These are phyloP conservation scores for Crossaster papposus DNA, from an alignment of 53 echinoderm and acorn worm species.

Conservation along the genomic window DNA sequence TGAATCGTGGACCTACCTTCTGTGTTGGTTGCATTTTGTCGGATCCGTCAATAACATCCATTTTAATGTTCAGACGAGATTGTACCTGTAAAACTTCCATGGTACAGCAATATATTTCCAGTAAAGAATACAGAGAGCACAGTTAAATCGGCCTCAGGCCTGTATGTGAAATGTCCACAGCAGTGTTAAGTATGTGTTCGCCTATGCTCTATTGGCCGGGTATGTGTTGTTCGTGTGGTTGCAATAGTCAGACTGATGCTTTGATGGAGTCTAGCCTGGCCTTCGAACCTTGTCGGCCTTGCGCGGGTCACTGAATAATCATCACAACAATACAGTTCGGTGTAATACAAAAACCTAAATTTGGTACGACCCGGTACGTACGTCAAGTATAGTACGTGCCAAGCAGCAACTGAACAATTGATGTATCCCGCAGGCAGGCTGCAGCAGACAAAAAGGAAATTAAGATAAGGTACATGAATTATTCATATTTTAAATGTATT, in stretches of 20 bases:
- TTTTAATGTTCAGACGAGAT: constrained; percentile 11
- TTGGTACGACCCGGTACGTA: constrained; percentile 3
- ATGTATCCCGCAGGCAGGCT: background rate
- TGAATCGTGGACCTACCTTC: constrained; percentile 44
- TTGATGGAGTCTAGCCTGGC: background rate
- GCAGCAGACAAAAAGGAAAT: background rate
- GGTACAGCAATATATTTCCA: background rate
- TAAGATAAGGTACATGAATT: background rate
- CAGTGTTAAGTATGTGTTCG: background rate
- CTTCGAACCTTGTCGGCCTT: too few species aligned
- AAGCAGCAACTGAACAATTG: background rate
- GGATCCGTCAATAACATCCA: constrained; percentile 38
- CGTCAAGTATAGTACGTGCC: background rate
- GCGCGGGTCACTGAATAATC: background rate
- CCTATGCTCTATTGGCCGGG: too few species aligned
- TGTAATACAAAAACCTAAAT: constrained; percentile 14
- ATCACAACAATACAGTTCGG: background rate
- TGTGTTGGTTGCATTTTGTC: background rate
- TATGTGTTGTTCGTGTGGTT: background rate
- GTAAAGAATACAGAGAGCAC: background rate
- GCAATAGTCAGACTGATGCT: background rate
- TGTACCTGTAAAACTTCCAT: constrained; percentile 28
- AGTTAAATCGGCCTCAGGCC: too few species aligned
- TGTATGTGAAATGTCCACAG: background rate
- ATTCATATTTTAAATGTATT: constrained; percentile 11